Conservation (phyloP, 2,888 invertebrate genomes). For the Axea sp. region DNA sequence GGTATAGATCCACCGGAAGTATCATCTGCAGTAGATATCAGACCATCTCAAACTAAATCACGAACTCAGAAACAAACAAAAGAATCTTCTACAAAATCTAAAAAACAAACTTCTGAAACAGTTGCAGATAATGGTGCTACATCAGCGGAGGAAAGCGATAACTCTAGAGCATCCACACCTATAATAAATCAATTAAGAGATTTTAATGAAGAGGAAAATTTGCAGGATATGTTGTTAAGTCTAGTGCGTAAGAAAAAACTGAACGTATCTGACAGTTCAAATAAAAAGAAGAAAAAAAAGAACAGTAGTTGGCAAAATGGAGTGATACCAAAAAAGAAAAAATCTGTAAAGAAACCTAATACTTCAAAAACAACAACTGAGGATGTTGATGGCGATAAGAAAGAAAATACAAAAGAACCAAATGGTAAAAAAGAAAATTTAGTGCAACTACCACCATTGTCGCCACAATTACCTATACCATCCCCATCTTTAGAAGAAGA, state of each 20-base stretch:
- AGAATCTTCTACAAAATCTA: neutral
- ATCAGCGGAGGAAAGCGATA: slow-evolving; percentile 70
- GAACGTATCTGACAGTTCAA: slow-evolving; percentile 21
- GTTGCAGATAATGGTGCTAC: slow-evolving; percentile 59
- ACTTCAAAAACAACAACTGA: slow-evolving; percentile 10
- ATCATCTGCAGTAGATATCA: slow-evolving; percentile 72
- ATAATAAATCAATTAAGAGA: slow-evolving; percentile 43
- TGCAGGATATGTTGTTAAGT: slow-evolving; percentile 11
- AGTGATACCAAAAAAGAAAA: slow-evolving; percentile 70
- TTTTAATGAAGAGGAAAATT: slow-evolving; percentile 48
- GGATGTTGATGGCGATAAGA: slow-evolving; percentile 16
- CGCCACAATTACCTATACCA: neutral
- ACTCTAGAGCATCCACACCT: slow-evolving; percentile 71
- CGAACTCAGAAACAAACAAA: slow-evolving; percentile 23
- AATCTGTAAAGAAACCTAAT: slow-evolving; percentile 49
- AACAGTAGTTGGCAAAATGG: slow-evolving; percentile 72
- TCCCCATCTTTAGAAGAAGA: neutral
- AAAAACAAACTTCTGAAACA: slow-evolving; percentile 41
- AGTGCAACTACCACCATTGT: neutral
- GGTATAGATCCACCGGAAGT: slow-evolving; percentile 73
- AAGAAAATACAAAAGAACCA: slow-evolving; percentile 4
- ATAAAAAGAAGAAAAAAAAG: slow-evolving; percentile 71
- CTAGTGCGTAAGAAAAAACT: slow-evolving; percentile 12
- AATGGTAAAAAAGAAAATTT: slow-evolving; percentile 1
- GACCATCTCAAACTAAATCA: slow-evolving; percentile 66